These are phyloP conservation scores for Mizuhopecten yessoensis DNA, from an alignment of 1,140 invertebrate species.

Conservation along the genomic window DNA sequence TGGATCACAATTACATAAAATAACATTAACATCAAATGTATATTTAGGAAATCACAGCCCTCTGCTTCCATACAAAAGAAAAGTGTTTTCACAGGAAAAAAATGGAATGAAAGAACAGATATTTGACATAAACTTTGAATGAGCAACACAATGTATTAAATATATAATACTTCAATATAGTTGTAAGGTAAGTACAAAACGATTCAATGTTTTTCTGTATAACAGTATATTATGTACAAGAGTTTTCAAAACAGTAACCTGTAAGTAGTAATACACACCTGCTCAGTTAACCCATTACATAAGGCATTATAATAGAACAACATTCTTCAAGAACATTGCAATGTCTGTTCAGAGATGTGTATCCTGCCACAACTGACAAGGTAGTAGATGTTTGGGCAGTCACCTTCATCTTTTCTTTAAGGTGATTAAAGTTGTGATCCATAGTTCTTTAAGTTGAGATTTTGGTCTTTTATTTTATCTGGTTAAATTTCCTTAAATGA, in stretches of 20 bases:
- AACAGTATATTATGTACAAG: background rate
- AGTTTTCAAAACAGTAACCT: background rate
- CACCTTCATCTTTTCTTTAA: background rate
- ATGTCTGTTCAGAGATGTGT: background rate
- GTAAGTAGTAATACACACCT: background rate
- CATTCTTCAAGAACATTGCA: background rate
- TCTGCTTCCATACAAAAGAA: background rate
- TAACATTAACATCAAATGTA: background rate
- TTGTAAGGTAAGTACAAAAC: slow-evolving; percentile 17
- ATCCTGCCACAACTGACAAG: background rate
- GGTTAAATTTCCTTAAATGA: slow-evolving; percentile 50
- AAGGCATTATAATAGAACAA: background rate
- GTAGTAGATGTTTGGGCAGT: background rate
- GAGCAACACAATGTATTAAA: slow-evolving; percentile 6
- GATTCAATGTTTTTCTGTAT: background rate
- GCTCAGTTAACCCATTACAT: background rate
- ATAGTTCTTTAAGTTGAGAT: background rate
- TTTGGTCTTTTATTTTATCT: background rate
- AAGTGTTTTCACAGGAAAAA: background rate
- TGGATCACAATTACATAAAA: background rate
- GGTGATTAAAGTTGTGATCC: background rate
- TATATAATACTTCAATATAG: slow-evolving; percentile 35
- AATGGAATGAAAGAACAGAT: slow-evolving; percentile 19
- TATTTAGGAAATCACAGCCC: background rate
- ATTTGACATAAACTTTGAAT: background rate